Conservation (phyloP, 2,888 invertebrate genomes). For the Parnassius apollo region DNA sequence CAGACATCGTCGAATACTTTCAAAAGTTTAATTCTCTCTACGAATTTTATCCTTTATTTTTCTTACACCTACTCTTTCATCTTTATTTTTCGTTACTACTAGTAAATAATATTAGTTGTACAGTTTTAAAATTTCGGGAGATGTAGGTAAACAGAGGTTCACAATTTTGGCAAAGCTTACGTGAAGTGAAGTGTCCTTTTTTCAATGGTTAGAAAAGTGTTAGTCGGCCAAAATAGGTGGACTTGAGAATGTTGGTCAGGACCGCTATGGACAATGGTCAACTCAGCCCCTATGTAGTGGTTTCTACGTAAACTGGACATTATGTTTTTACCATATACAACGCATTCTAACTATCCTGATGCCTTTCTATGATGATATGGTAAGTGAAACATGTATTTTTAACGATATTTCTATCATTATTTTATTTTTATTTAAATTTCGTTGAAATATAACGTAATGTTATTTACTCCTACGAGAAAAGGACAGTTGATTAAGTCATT, state of each 20-base stretch:
- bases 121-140: no score
- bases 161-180: background rate
- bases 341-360: slow-evolving; percentile 63
- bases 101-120: no score
- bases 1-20: slow-evolving; percentile 24
- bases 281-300: slow-evolving; percentile 51
- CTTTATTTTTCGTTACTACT: background rate
- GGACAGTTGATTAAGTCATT: no score
- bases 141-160: no score
- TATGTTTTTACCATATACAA: slow-evolving; percentile 65
- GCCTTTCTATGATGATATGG: slow-evolving; percentile 75
- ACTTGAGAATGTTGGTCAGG: slow-evolving; percentile 32
- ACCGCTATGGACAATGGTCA: slow-evolving; percentile 42
- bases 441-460: no score
- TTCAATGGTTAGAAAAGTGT: slow-evolving; percentile 45
- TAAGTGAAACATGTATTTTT: slow-evolving; percentile 40
- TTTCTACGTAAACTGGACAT: slow-evolving; percentile 61
- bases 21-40: slow-evolving; percentile 33
- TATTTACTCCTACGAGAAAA: no score
- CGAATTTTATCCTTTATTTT: background rate
- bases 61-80: slow-evolving; percentile 1
- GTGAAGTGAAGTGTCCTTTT: slow-evolving; percentile 29
- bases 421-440: background rate
- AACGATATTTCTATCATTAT: background rate
- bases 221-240: slow-evolving; percentile 62